Conservation (phyloP, 2,888 invertebrate species). For the Himalopsyche kuldschensis region DNA sequence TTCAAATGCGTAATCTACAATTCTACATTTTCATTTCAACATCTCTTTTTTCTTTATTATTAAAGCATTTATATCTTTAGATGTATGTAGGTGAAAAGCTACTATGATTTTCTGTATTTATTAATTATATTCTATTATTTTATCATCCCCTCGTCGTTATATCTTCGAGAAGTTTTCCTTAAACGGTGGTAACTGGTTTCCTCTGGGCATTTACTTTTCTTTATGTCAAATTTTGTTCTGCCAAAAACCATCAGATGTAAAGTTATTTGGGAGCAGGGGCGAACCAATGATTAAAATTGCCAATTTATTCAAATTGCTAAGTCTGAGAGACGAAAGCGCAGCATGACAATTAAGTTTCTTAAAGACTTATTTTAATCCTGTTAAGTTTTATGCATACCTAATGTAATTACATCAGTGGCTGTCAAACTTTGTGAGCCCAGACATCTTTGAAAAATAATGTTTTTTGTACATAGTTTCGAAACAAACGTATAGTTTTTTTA, state of each 20-base stretch:
- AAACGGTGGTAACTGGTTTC: not conserved
- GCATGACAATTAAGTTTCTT: not conserved
- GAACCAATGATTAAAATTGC: not conserved
- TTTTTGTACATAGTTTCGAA: no score
- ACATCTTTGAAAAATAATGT: no score
- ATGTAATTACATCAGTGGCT: not conserved
- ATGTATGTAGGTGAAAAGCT: no score
- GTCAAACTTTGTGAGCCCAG: not conserved
- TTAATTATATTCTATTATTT: not conserved
- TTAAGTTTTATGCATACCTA: slow-evolving; percentile 1
- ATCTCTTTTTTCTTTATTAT: no score
- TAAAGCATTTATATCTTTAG: no score
- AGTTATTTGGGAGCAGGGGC: not conserved
- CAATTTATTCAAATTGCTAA: not conserved
- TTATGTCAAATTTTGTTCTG: not conserved
- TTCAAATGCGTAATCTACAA: no score
- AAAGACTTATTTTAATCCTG: not conserved
- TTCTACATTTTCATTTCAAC: no score
- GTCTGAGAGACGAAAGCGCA: not conserved
- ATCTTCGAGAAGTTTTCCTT: not conserved
- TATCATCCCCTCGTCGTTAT: not conserved
- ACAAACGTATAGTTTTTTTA: no score
- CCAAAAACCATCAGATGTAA: not conserved
- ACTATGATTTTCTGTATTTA: no score
- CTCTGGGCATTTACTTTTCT: not conserved